Conservation (phyloP, 2,888 invertebrate genomes). For the Archips crataeganus region DNA sequence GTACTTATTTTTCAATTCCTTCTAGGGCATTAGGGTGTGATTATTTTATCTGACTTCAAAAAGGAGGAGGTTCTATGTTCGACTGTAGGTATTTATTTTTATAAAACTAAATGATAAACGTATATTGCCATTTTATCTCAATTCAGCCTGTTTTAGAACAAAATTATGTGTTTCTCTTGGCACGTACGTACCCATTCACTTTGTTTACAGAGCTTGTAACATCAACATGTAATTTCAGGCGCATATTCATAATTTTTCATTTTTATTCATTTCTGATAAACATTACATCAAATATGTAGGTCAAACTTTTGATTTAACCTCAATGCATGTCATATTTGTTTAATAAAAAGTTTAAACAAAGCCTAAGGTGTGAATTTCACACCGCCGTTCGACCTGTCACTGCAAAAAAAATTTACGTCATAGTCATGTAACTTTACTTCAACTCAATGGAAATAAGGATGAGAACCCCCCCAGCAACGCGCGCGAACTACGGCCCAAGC, state of each 20-base stretch:
- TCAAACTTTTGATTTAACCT: background rate
- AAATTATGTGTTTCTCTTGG: background rate
- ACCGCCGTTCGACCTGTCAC: background rate
- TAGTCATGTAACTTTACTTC: background rate
- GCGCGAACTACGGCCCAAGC: no score
- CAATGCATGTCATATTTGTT: background rate
- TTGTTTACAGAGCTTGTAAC: background rate
- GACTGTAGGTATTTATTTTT: no score
- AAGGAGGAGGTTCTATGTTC: no score
- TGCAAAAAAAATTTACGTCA: background rate
- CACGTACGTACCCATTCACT: background rate
- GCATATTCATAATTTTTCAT: background rate
- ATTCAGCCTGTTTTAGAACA: background rate
- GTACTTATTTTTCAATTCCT: slow-evolving; percentile 6
- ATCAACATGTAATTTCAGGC: background rate
- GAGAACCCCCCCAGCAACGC: no score
- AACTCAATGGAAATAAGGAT: background rate
- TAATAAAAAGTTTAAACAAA: slow-evolving; percentile 7
- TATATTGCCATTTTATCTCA: background rate
- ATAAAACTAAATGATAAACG: background rate
- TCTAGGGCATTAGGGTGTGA: background rate
- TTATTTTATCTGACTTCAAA: background rate
- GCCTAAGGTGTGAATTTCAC: background rate
- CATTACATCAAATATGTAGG: background rate
- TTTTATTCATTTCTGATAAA: background rate